These are phyloP conservation scores for Dasysyrphus tricinctus DNA, from an alignment of 2,888 invertebrate genomes.

Conservation along the genomic window DNA sequence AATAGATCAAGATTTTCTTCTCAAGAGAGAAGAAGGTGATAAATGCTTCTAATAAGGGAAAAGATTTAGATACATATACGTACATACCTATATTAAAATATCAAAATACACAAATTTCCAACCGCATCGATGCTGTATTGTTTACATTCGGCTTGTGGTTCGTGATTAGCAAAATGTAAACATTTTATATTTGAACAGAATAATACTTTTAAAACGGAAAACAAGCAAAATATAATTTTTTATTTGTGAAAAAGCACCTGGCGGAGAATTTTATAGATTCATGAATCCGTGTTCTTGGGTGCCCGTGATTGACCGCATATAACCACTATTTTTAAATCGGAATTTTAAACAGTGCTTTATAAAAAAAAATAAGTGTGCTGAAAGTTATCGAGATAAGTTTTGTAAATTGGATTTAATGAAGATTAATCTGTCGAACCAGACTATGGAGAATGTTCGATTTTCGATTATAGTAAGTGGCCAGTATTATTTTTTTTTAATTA, in stretches of 20 bases:
- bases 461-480: constrained; percentile 83
- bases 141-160: constrained; percentile 57
- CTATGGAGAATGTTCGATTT: constrained; percentile 83
- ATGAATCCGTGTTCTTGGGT: not conserved
- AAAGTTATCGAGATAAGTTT: not conserved
- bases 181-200: constrained; percentile 39
- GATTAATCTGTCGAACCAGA: constrained; percentile 29
- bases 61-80: constrained; percentile 32
- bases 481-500: not conserved
- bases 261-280: not conserved
- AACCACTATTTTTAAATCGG: not conserved
- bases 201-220: constrained; percentile 11
- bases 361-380: not conserved
- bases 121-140: constrained; percentile 33
- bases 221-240: constrained; percentile 9
- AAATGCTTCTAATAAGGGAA: constrained; percentile 48
- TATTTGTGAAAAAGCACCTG: constrained; percentile 32
- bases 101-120: constrained; percentile 61
- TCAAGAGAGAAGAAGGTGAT: constrained; percentile 42
- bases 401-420: constrained; percentile 30
- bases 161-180: constrained; percentile 54
- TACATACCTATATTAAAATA: constrained; percentile 64
- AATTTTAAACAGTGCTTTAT: not conserved
- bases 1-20: constrained; percentile 62
- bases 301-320: not conserved